Base-by-base conservation (phyloP, 1,140 invertebrate genomes). In the Drosophila erecta region DNA sequence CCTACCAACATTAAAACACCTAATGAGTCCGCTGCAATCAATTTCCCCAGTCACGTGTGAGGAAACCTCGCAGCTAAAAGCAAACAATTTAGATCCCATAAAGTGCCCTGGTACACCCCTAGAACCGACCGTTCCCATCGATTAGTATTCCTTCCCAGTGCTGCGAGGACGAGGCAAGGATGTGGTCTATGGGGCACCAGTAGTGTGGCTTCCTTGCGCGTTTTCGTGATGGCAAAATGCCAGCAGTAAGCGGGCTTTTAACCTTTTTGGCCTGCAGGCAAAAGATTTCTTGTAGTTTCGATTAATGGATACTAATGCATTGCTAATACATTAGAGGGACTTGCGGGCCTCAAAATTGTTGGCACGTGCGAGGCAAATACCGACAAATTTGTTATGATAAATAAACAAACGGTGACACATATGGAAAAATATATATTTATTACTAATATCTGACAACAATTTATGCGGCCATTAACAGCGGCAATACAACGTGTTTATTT, bases 381-480 rank as follows among this genome's bases (percentile, higher is more conserved):
- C 53, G 51, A 65, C 59, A 74, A 64, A 65, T 64, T 43, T 71
- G 49, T 74, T 86, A 66, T 81, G 79, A 89, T 76, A 78, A 87
- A 89, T 84, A 87, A 87, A 87, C 83, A 87, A 84, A 83, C 65
- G 43, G 61, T 40, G 46, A 40, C 22, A 41, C 30, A 60, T n/a
- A 49, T 11, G 14, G 11, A 57, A 57, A 67, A 12, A 66, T 60
- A 57, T 20, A 61, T 61, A 60, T 67, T 72, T 79, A 86, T 81
- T 81, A 79, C 66, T 70, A 79, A 86, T 79, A 72, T 89, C 74
- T 73, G 79, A 87, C 84, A 87, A 79, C 84, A 89, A 87, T 87
- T 89, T 87, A 87, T 89, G 79, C 83, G 84, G 76, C 83, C 84
- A 89, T 87, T 87, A 87, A 87, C 83, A 84, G 76, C 79, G 75